A percentile compares a stretch with the other conserved stretches of the same genome.
Conservation (phyloP, 2,113 vertebrate genomes). For the Gorilla gorilla region DNA sequence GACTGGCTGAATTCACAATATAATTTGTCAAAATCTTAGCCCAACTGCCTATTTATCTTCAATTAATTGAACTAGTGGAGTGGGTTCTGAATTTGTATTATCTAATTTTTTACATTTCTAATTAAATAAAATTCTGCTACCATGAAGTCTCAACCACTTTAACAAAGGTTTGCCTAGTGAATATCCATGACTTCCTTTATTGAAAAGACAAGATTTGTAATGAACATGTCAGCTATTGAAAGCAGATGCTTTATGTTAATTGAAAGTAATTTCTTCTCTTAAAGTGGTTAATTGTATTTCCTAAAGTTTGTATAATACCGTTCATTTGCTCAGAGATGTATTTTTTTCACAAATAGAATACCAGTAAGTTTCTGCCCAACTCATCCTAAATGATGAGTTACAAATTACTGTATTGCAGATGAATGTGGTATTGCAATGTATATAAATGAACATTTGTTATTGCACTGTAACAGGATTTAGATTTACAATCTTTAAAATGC, state of each 20-base stretch:
- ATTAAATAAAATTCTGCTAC: conserved; percentile 32
- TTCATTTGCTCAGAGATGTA: not conserved
- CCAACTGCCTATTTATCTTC: not conserved
- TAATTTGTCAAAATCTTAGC: not conserved
- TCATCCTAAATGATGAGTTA: not conserved
- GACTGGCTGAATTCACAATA: not conserved
- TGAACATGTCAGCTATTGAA: conserved; percentile 9
- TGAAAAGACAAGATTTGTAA: conserved; percentile 25
- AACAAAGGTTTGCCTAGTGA: not conserved
- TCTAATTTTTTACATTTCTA: conserved; percentile 8
- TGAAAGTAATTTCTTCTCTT: conserved; percentile 43
- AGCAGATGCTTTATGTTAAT: not conserved
- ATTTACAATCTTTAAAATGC: conserved; percentile 62
- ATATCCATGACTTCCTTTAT: conserved; percentile 36
- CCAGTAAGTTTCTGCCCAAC: not conserved
- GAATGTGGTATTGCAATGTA: not conserved
- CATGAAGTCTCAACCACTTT: not conserved
- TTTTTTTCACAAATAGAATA: conserved; percentile 31
- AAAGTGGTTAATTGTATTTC: not conserved
- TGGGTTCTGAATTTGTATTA: conserved; percentile 36
- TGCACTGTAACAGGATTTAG: conserved; percentile 42
- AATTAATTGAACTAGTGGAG: not conserved
- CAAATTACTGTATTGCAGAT: not conserved
- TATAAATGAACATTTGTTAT: conserved; percentile 23
- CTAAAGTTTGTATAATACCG: not conserved